Conservation (phyloP, 2,113 vertebrate species). For the Pteronura brasiliensis region DNA sequence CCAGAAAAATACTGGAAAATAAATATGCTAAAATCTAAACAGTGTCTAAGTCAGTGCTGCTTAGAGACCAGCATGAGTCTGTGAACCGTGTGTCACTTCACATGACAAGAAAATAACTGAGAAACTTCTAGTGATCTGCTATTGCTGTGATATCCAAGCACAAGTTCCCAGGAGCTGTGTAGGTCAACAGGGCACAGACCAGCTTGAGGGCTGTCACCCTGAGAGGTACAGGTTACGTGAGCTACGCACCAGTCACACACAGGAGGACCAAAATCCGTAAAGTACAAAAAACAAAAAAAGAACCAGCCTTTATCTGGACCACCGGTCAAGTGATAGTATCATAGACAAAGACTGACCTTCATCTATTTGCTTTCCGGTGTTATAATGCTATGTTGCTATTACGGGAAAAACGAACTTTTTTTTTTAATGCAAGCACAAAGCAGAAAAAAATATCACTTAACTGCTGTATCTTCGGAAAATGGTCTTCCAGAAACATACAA, state of each 20-base stretch:
- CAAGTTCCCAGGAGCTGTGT: neutral
- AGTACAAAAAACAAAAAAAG: neutral
- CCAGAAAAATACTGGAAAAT: neutral
- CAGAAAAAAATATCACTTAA: neutral
- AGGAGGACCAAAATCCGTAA: neutral
- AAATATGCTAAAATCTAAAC: neutral
- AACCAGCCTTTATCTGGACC: neutral
- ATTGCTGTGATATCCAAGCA: neutral
- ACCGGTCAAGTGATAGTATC: neutral
- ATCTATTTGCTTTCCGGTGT: neutral
- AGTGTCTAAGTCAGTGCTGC: neutral
- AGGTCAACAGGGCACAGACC: neutral
- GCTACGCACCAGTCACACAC: neutral
- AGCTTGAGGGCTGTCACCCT: neutral
- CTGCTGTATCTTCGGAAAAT: neutral
- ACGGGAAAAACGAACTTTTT: neutral
- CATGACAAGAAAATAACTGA: neutral
- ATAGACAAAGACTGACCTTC: neutral
- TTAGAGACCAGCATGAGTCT: neutral
- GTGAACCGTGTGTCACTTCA: neutral
- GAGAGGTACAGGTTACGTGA: neutral
- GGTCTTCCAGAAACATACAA: neutral
- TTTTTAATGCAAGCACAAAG: neutral
- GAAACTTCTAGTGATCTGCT: neutral
- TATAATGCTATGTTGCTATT: neutral